A percentile compares a stretch with the other conserved stretches of the same genome.
Conservation (phyloP, 2,888 invertebrate species). For the Chrysina gloriosa region DNA sequence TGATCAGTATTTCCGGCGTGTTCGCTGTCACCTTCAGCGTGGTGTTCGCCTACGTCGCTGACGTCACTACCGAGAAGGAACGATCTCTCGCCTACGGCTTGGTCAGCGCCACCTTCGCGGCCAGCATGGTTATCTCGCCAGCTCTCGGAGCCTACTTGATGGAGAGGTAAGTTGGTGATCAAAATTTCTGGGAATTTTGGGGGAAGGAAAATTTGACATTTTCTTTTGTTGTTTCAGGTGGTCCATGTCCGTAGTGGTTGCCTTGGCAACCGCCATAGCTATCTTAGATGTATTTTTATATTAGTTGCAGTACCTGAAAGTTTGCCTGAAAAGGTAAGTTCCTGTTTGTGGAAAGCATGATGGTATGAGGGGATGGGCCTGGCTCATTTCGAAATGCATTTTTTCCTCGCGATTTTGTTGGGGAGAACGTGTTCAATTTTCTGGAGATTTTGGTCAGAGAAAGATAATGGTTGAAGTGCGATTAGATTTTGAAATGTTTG, state of each 20-base stretch:
- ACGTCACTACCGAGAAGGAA: constrained; percentile 97
- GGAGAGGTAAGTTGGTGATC: constrained; percentile 69
- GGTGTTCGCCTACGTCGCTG: constrained; percentile 99
- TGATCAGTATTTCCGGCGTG: constrained; percentile 98
- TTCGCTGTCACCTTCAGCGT: constrained; percentile 99
- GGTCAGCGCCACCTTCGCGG: constrained; percentile 96
- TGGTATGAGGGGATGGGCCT: no score
- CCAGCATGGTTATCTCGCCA: constrained; percentile 98
- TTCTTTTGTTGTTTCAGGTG: constrained; percentile 61
- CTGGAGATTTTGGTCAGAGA: no score
- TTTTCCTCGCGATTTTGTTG: no score
- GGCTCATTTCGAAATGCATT: no score
- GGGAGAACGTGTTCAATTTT: no score
- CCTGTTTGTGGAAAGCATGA: no score
- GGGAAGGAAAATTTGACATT: neutral
- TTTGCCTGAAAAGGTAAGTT: constrained; percentile 90
- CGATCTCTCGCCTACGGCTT: constrained; percentile 95
- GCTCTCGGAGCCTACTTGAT: constrained; percentile 92
- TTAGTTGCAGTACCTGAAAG: constrained; percentile 98
- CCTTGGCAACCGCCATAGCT: constrained; percentile 94
- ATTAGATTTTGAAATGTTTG: no score
- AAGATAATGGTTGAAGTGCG: no score
- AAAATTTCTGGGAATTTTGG: neutral
- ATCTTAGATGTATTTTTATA: constrained; percentile 96
- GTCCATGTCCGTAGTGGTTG: constrained; percentile 85